phyloP scores from a whole-genome alignment of 2,113 vertebrate genomes.

The Donacobius atricapilla region DNA sequence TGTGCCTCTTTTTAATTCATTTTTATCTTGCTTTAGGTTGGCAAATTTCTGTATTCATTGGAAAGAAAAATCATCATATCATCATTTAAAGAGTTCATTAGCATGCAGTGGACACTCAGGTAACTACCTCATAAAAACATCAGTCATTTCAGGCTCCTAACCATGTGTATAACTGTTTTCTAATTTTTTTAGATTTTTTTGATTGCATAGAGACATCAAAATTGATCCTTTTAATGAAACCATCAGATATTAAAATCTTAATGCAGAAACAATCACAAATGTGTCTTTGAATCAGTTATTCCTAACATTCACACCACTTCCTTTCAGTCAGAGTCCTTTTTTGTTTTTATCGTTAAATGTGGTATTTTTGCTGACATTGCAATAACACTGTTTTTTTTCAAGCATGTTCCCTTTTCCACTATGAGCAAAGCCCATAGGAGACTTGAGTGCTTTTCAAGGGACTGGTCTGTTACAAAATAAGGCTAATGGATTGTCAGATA shows the following conservation, averaged over 20 bases:
- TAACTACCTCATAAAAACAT: not conserved
- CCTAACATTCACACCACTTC: not conserved
- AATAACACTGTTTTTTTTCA: not conserved
- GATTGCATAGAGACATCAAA: not conserved
- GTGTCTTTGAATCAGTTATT: not conserved
- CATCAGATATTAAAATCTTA: not conserved
- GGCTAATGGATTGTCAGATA: not conserved
- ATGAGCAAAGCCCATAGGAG: accelerated
- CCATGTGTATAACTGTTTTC: not conserved
- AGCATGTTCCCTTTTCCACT: not conserved
- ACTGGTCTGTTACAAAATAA: not conserved
- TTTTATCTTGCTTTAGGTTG: not conserved
- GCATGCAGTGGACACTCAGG: not conserved
- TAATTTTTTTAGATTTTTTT: accelerated
- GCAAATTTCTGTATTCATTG: not conserved
- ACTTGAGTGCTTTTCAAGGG: not conserved
- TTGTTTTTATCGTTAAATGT: not conserved
- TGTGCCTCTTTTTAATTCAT: not conserved
- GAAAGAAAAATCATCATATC: not conserved
- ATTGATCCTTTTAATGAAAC: not conserved
- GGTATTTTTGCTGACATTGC: not conserved
- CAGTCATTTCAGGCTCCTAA: not conserved
- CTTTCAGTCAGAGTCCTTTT: not conserved
- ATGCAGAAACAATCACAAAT: not conserved
- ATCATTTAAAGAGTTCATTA: not conserved